A percentile compares a stretch with the other conserved stretches of the same genome.
Conservation (phyloP, 2,113 vertebrate genomes). For the Stegostoma tigrinum region DNA sequence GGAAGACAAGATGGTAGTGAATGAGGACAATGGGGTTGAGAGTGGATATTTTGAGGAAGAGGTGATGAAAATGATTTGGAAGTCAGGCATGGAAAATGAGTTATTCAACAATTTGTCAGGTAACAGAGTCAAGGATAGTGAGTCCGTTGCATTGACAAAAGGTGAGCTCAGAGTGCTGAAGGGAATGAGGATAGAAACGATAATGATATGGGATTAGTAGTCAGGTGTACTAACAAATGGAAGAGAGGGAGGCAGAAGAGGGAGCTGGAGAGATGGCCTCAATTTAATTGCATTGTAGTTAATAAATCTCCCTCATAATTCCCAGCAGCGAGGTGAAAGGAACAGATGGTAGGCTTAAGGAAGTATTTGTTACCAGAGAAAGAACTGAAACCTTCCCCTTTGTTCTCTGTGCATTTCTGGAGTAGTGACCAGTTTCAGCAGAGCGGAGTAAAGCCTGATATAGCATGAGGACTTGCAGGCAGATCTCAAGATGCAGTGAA, state of each 20-base stretch:
- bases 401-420: neutral
- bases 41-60: neutral
- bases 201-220: neutral
- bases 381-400: neutral
- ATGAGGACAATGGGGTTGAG: neutral
- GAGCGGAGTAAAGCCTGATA: neutral
- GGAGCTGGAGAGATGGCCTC: neutral
- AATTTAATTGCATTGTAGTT: neutral
- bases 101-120: neutral
- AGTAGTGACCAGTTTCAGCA: neutral
- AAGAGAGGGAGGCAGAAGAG: neutral
- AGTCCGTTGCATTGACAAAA: neutral
- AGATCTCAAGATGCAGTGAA: neutral
- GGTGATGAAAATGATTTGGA: neutral
- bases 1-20: neutral
- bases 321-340: neutral
- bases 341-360: neutral
- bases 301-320: neutral
- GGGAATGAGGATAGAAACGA: neutral
- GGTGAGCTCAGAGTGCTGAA: neutral
- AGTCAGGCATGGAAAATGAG: neutral
- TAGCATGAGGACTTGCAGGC: neutral
- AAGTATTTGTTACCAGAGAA: neutral
- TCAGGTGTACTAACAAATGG: neutral
- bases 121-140: neutral